phyloP scores from a whole-genome alignment of 2,888 invertebrate species.

The Apodemia duryi region DNA sequence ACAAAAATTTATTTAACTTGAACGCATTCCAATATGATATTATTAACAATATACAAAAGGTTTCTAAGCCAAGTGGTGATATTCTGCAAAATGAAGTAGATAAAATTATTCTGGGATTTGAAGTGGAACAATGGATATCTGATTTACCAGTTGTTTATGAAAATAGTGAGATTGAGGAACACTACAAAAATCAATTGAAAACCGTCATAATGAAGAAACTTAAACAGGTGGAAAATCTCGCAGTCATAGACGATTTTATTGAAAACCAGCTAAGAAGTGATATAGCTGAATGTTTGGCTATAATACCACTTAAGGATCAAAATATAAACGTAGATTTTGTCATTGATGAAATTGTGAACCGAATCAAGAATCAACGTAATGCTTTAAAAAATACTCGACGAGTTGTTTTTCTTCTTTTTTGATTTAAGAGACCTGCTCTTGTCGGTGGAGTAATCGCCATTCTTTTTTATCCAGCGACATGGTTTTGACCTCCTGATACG shows the following conservation, averaged over 20 bases:
- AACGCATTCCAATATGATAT: conserved; percentile 29
- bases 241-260: background rate
- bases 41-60: conserved; percentile 43
- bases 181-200: background rate
- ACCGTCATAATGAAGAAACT: background rate
- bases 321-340: conserved; percentile 3
- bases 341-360: background rate
- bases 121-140: conserved; percentile 56
- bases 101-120: conserved; percentile 47
- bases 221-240: background rate
- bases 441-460: too few species aligned
- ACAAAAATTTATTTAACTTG: background rate
- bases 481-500: too few species aligned
- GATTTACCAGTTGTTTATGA: conserved; percentile 39
- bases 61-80: conserved; percentile 48
- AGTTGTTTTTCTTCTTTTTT: background rate
- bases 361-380: background rate
- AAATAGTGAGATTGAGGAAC: background rate
- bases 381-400: conserved; percentile 1
- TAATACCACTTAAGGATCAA: background rate
- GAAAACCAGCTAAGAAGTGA: background rate
- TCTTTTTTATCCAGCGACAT: too few species aligned
- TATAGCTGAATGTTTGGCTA: background rate
- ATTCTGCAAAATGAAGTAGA: conserved; percentile 49
- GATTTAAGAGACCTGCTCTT: too few species aligned